Conservation (phyloP, 1,140 invertebrate species). For the Drosophila ogumai region DNA sequence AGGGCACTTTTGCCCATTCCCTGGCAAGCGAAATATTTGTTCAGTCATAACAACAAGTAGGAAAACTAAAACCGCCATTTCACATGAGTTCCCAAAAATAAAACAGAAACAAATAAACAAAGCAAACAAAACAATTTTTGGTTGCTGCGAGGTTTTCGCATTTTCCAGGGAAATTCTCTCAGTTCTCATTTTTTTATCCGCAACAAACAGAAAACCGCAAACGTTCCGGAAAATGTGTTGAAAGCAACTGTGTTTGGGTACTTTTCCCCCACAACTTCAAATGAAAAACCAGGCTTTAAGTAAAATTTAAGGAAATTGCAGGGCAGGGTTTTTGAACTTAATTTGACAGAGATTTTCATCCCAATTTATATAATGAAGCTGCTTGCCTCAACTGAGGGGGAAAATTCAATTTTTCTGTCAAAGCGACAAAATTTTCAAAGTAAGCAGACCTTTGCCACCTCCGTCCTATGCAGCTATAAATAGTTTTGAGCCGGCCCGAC, state of each 20-base stretch:
- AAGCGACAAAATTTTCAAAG: slow-evolving; percentile 18
- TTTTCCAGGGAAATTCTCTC: slow-evolving; percentile 41
- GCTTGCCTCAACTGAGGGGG: background rate
- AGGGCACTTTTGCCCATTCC: slow-evolving; percentile 15
- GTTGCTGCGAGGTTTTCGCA: slow-evolving; percentile 15
- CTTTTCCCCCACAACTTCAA: slow-evolving; percentile 2
- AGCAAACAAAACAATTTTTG: slow-evolving; percentile 26
- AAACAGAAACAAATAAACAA: slow-evolving; percentile 22
- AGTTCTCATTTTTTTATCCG: slow-evolving; percentile 22
- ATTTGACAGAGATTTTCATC: slow-evolving; percentile 50
- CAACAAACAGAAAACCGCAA: slow-evolving; percentile 26
- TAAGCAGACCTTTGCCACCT: slow-evolving; percentile 35
- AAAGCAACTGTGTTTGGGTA: slow-evolving; percentile 26
- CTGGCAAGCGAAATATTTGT: slow-evolving; percentile 68
- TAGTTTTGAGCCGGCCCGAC: slow-evolving; percentile 13
- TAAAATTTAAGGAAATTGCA: slow-evolving; percentile 47
- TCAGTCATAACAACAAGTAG: slow-evolving; percentile 33
- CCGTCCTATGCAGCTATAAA: slow-evolving; percentile 29
- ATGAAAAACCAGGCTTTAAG: slow-evolving; percentile 29
- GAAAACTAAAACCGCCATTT: slow-evolving; percentile 33
- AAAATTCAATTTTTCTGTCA: slow-evolving; percentile 24
- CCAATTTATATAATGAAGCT: slow-evolving; percentile 55
- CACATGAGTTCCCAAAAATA: slow-evolving; percentile 42
- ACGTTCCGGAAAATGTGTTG: slow-evolving; percentile 23
- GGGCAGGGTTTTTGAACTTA: slow-evolving; percentile 5